Percentiles rank a stretch among this genome's conserved stretches.
These are phyloP conservation scores for Platorchestia sp. DNA, from an alignment of 1,140 invertebrate genomes.

Conservation along the genomic window DNA sequence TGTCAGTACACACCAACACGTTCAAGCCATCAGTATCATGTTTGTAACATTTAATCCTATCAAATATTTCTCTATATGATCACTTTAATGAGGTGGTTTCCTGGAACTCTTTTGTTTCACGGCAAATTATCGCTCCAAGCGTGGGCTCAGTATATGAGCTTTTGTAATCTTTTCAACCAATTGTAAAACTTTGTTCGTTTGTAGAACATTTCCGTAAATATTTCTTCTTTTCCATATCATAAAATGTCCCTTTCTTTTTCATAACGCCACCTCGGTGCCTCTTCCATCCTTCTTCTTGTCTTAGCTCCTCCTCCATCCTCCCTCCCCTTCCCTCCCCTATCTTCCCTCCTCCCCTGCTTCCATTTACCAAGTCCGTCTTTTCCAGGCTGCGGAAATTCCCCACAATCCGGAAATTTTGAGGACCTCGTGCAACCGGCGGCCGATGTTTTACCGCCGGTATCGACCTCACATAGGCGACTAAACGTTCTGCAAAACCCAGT, in stretches of 20 bases:
- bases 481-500: background rate
- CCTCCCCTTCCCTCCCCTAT: background rate
- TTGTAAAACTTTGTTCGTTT: background rate
- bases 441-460: background rate
- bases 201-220: background rate
- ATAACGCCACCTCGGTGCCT: background rate
- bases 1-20: too few species aligned
- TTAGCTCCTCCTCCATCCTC: too few species aligned
- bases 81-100: too few species aligned
- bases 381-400: background rate
- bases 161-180: background rate
- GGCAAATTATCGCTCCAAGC: too few species aligned
- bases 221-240: background rate
- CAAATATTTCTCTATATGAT: too few species aligned
- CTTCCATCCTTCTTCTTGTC: background rate
- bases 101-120: too few species aligned
- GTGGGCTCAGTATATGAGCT: too few species aligned
- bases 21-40: too few species aligned
- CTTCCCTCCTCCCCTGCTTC: background rate
- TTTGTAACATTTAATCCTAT: too few species aligned
- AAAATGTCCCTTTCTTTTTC: background rate
- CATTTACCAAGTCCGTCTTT: constrained; percentile 7
- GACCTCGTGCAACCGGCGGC: background rate
- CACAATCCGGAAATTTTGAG: background rate
- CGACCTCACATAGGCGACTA: background rate